Conservation (phyloP, 2,113 vertebrate genomes). For the Glaucidium brasilianum region DNA sequence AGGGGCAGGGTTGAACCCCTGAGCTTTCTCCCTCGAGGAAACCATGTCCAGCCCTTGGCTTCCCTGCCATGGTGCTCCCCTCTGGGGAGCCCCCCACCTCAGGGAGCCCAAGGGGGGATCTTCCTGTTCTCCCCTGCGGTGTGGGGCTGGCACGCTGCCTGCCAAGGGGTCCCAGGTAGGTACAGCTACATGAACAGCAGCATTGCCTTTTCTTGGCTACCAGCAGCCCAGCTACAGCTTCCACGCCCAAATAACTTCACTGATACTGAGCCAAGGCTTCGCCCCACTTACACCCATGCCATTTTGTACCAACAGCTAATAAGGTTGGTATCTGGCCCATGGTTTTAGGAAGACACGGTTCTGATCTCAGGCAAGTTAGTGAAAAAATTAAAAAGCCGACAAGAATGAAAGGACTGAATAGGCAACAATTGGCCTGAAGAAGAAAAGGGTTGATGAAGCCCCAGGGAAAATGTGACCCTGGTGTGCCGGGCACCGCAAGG, state of each 20-base stretch:
- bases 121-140: accelerated
- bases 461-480: neutral
- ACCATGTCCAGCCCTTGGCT: neutral
- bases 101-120: neutral
- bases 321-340: neutral
- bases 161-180: neutral
- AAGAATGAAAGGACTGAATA: neutral
- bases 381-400: neutral
- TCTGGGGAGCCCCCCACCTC: neutral
- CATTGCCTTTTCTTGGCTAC: neutral
- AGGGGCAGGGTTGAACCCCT: neutral
- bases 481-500: accelerated
- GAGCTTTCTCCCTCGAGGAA: neutral
- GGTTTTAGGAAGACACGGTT: neutral
- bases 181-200: neutral
- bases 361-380: neutral
- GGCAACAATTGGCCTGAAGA: neutral
- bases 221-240: neutral
- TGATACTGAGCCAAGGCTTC: neutral
- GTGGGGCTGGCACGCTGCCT: neutral
- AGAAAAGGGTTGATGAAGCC: neutral
- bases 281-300: neutral
- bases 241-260: neutral
- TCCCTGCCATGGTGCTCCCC: accelerated
- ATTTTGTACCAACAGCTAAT: neutral